Percentiles rank a stretch among this genome's conserved stretches.
Conservation (phyloP, 2,888 invertebrate species). For the Limnephilus rhombicus region DNA sequence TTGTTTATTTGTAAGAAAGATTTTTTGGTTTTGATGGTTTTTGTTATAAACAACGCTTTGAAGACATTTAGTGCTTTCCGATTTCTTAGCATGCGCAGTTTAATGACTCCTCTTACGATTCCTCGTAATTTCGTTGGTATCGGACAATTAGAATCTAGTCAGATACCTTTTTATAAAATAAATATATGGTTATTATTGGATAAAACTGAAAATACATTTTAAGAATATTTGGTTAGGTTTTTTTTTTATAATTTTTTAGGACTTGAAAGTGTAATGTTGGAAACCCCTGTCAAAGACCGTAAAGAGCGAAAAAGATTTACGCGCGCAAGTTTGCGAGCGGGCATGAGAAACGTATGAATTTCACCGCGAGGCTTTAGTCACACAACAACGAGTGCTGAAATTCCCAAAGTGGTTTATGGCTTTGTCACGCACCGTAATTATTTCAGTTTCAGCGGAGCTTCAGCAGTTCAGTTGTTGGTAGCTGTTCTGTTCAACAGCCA, state of each 20-base stretch:
- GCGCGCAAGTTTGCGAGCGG: constrained; percentile 30
- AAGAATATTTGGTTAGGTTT: too few species aligned
- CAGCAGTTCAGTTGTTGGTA: neutral
- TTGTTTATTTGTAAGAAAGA: too few species aligned
- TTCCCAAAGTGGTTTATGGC: constrained; percentile 53
- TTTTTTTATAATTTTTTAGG: neutral
- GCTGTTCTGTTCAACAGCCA: neutral
- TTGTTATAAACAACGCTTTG: too few species aligned
- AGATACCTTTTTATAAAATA: too few species aligned
- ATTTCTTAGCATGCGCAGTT: too few species aligned
- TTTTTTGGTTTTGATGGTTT: too few species aligned
- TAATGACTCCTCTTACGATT: too few species aligned
- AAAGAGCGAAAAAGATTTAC: constrained; percentile 49
- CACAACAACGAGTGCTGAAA: constrained; percentile 33
- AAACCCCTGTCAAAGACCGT: neutral
- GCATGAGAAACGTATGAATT: constrained; percentile 45
- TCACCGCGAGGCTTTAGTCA: constrained; percentile 35
- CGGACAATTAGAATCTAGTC: too few species aligned
- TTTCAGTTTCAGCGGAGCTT: constrained; percentile 30
- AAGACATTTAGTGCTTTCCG: too few species aligned
- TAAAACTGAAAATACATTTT: too few species aligned
- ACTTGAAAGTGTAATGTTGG: neutral
- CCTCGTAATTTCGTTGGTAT: too few species aligned
- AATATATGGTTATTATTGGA: too few species aligned
- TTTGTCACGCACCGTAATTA: constrained; percentile 50